Percentiles rank a stretch among this genome's conserved stretches.
Conservation (phyloP, 2,888 invertebrate genomes). For the Glyphotaelius pellucidus region DNA sequence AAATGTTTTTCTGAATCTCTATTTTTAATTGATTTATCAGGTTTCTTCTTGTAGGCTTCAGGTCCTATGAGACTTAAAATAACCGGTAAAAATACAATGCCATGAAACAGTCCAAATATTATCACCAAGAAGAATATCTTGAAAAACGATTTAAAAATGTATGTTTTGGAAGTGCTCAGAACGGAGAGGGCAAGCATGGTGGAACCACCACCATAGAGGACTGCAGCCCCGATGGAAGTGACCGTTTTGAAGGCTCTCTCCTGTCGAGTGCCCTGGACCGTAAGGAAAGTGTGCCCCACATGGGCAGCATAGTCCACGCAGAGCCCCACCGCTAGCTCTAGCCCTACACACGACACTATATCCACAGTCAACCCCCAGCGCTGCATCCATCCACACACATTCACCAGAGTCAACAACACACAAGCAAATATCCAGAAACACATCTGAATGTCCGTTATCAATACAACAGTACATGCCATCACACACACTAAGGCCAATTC, state of each 20-base stretch:
- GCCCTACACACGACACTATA: conserved; percentile 87
- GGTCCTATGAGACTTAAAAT: conserved; percentile 86
- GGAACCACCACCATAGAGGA: conserved; percentile 86
- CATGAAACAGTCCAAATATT: conserved; percentile 87
- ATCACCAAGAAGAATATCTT: conserved; percentile 88
- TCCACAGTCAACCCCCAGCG: conserved; percentile 90
- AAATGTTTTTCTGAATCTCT: not conserved
- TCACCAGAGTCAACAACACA: conserved; percentile 84
- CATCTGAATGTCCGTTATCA: conserved; percentile 86
- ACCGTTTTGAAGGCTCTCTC: conserved; percentile 82
- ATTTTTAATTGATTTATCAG: not conserved
- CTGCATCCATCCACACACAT: conserved; percentile 88
- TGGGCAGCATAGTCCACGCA: conserved; percentile 92
- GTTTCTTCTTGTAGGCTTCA: conserved; percentile 42
- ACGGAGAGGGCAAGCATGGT: conserved; percentile 85
- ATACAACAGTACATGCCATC: conserved; percentile 85
- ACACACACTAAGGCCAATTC: conserved; percentile 86
- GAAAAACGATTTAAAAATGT: conserved; percentile 86
- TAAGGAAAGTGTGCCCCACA: conserved; percentile 88
- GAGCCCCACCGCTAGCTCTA: conserved; percentile 88
- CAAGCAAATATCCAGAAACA: conserved; percentile 88
- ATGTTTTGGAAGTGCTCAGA: conserved; percentile 84
- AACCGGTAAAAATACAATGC: conserved; percentile 86
- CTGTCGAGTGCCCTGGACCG: conserved; percentile 77
- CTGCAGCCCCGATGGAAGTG: conserved; percentile 85